Evolutionary conservation across 2,888 invertebrate genomes (phyloP), one percentile per base, ranked within the genome.

Genomic region (Apamea epomidion): DNA sequence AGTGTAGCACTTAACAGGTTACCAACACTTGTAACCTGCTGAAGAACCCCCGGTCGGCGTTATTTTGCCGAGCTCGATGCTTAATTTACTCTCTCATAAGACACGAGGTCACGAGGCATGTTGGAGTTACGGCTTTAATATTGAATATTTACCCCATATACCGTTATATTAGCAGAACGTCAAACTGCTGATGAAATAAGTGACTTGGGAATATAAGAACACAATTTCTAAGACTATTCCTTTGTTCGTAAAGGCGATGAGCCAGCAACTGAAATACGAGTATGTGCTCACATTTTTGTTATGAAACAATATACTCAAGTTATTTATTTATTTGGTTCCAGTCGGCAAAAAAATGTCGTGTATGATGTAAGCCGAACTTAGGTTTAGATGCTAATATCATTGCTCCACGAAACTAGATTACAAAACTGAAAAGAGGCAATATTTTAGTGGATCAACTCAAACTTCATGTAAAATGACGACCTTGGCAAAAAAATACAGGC

Each of bases 1-100:
- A 87, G 82, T 83, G 74, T 82, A 78, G 76, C 76, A 72, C 85
- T 86, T 83, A 76, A 78, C 76, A 80, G 76, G 79, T 81, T 81
- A 71, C 74, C 74, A 78, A 74, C 81, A 78, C 74, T 85, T 85
- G 72, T 79, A 86, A 80, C 65, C 78, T 79, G 75, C 69, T 73
- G 58, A 65, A 65, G 71, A 48, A 37, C 29, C 42, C 42, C 29
- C 37, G 74, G 73, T 29, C 69, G 1, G 75, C 72, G 62, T 82
- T 77, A 83, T 78, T 84, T 74, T 68, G 60, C 42, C 51, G 78
- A 77, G 75, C 77, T 81, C 80, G 74, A 78, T 77, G 78, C 69
- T 80, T 78, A 84, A 83, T 88, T 81, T 87, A 78, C 76, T 84
- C 76, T 71, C 68, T 67, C 74, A 54, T 69, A 76, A 81, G 64